Evolutionary conservation across 92 coral and sea anemone genomes (phyloP).

Genomic region (Actinostola sp.): DNA sequence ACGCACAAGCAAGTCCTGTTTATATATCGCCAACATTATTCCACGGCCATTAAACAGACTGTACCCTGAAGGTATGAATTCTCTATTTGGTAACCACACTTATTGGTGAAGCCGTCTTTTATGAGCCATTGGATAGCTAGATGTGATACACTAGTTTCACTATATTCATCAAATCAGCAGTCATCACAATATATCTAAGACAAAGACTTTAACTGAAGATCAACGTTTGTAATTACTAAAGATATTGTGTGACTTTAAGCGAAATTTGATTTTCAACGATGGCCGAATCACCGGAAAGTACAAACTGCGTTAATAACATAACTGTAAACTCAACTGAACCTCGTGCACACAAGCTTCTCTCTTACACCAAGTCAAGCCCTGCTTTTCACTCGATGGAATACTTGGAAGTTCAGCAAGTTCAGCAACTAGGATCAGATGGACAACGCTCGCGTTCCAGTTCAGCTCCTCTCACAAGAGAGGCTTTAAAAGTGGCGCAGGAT

Average conservation of each 20-base stretch:
- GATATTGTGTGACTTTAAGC: neutral
- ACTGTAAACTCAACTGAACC: neutral
- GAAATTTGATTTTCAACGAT: neutral
- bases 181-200: too few relatives aligned
- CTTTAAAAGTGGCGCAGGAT: constrained; percentile 29
- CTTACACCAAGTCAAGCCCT: constrained; percentile 30
- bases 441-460: constrained; percentile 34
- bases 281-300: neutral
- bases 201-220: neutral
- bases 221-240: neutral
- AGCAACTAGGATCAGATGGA: neutral
- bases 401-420: constrained; percentile 10
- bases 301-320: neutral
- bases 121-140: too few relatives aligned
- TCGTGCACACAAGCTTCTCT: constrained; percentile 12
- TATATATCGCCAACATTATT: neutral
- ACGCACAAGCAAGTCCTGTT: constrained; percentile 23
- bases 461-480: constrained; percentile 29
- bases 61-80: too few relatives aligned
- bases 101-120: too few relatives aligned
- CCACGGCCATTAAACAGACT: too few relatives aligned
- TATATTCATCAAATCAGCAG: too few relatives aligned
- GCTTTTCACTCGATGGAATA: constrained; percentile 16
- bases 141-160: too few relatives aligned
- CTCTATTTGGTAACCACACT: too few relatives aligned